Base-by-base conservation (phyloP, 2,113 vertebrate species). In the Apeltes quadracus region DNA sequence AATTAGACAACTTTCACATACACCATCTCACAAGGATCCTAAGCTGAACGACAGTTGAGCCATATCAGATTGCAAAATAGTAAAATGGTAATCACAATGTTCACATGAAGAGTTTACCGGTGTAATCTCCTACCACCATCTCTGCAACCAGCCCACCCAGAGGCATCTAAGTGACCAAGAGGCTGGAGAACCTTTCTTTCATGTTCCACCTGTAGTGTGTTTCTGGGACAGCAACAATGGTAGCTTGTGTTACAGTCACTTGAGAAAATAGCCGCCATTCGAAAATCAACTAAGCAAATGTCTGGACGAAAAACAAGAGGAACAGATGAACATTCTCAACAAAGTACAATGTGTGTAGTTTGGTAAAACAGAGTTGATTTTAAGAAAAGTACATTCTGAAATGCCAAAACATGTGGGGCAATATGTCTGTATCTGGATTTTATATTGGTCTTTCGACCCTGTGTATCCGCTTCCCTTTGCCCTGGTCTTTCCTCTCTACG, bases 151-250 rank as follows among this genome's bases (percentile, higher is more conserved):
- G 32, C 25, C 64, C 22, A 7, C 16, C 61, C 62, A 76, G 22
- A 61, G 48, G 55, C 50, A 32, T 63, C 68, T 72, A 66, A 71
- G 51, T 29, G 72, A n/a, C 34, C n/a, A 22, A 72, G 4, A 54
- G 57, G 2, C 25, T 11, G 41, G 39, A 61, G 43, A 51, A 61
- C 38, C 43, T 64, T 62, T 65, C 50, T 74, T 62, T 11, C 29
- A 67, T 56, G 32, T 64, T 58, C 7, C 34, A 69, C 61, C 9
- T 51, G 55, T 32, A 67, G 48, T 62, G 62, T 61, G 43, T 56
- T 34, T 89, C 81, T 91, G 84, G 87, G 83, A 57, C 80, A 84
- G 44, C 67, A 74, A 92, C 87, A 92, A 89, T 89, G 70, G 65
- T 20, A 64, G 38, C 71, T 69, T 54, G 72, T 78, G 76, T 61